Evolutionary conservation across 64 coral and sea anemone genomes (phyloP).

Genomic region (Montipora cactus): DNA sequence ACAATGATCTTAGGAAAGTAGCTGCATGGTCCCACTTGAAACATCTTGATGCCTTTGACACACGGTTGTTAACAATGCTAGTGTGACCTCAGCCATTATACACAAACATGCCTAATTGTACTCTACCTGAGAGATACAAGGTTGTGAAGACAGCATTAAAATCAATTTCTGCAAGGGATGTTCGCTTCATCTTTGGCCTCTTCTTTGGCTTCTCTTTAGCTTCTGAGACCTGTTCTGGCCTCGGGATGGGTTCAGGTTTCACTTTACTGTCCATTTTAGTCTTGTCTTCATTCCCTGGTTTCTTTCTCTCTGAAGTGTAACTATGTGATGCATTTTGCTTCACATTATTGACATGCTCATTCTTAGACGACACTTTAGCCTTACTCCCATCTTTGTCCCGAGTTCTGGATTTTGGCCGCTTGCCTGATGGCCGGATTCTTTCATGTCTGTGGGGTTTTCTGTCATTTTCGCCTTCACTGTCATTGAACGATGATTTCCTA

Average conservation of each 20-base stretch:
- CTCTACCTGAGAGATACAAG: slow-evolving; percentile 14
- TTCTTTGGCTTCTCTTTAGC: neutral
- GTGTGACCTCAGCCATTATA: too few relatives aligned
- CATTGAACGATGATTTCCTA: neutral
- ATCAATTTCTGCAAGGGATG: neutral
- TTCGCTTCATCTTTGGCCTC: neutral
- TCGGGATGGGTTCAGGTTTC: neutral
- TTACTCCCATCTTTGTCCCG: neutral
- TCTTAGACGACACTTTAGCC: neutral
- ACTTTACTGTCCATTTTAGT: neutral
- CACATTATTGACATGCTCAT: neutral
- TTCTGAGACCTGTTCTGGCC: neutral
- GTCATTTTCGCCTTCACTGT: neutral
- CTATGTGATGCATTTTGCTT: neutral
- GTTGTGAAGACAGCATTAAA: neutral
- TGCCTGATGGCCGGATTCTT: slow-evolving; percentile 3
- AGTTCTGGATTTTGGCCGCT: neutral
- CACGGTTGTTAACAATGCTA: too few relatives aligned
- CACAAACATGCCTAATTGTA: too few relatives aligned
- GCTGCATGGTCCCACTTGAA: too few relatives aligned
- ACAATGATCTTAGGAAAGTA: too few relatives aligned
- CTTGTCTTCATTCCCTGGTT: neutral
- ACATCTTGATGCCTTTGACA: too few relatives aligned
- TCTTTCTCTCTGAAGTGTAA: neutral
- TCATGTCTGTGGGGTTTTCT: slow-evolving; percentile 14